A percentile compares a stretch with the other conserved stretches of the same genome.
Evolutionary conservation across 2,888 invertebrate species (phyloP).

Genomic region (Boloria euphrosyne): DNA sequence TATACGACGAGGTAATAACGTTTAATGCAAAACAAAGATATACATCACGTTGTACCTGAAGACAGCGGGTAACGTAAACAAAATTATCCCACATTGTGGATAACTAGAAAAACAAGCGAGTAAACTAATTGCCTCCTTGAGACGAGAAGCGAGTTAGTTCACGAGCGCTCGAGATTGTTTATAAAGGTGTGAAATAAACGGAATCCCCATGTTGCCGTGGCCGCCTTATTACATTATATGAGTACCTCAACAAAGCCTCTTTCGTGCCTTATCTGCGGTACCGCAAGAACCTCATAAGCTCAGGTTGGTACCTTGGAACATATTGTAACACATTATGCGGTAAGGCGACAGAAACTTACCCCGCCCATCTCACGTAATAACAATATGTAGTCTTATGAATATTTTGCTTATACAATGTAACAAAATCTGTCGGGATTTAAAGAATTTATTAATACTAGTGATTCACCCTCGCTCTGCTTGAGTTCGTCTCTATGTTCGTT

Average conservation of each 20-base stretch:
- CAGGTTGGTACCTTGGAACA: slow-evolving; percentile 77
- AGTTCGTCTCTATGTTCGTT: no score
- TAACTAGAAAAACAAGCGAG: slow-evolving; percentile 33
- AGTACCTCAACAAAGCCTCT: slow-evolving; percentile 70
- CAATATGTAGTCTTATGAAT: slow-evolving; percentile 71
- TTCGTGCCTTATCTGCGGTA: slow-evolving; percentile 76
- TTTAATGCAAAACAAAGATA: slow-evolving; percentile 4
- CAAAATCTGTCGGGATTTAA: no score
- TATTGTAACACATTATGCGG: slow-evolving; percentile 78
- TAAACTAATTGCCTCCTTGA: slow-evolving; percentile 63
- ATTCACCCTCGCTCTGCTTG: no score
- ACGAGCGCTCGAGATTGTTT: slow-evolving; percentile 46
- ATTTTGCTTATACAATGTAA: slow-evolving; percentile 53
- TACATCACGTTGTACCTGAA: slow-evolving; percentile 8
- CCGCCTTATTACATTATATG: slow-evolving; percentile 72
- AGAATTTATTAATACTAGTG: no score
- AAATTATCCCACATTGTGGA: slow-evolving; percentile 13
- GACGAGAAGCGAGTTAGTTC: slow-evolving; percentile 46
- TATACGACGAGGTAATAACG: not conserved
- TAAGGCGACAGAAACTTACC: slow-evolving; percentile 64
- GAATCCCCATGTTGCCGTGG: slow-evolving; percentile 59
- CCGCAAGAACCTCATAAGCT: slow-evolving; percentile 75
- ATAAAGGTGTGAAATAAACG: slow-evolving; percentile 64
- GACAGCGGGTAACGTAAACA: slow-evolving; percentile 21
- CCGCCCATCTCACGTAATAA: slow-evolving; percentile 66